Evolutionary conservation across 2,888 invertebrate genomes (phyloP).

Genomic region (Parthenolecanium corni): DNA sequence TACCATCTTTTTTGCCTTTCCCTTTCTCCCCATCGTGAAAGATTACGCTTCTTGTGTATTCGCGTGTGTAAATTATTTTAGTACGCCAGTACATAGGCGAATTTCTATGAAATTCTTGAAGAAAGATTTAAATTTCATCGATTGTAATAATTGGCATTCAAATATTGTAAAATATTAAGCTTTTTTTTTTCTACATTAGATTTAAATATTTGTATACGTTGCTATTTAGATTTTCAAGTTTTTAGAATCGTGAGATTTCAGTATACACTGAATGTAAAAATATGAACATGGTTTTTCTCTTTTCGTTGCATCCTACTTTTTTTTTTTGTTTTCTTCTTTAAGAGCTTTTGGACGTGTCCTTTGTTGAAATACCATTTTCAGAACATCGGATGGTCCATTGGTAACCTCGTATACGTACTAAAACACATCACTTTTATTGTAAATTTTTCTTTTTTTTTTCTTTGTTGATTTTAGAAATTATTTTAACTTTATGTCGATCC

Average conservation of each 20-base stretch:
- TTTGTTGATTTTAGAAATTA: background rate
- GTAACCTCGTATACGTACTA: conserved; percentile 27
- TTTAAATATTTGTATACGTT: conserved; percentile 3
- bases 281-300: background rate
- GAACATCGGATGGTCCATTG: conserved; percentile 19
- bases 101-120: too few relatives aligned
- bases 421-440: conserved; percentile 26
- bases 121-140: too few relatives aligned
- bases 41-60: too few relatives aligned
- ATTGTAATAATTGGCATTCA: too few relatives aligned
- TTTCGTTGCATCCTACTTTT: conserved; percentile 22
- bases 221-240: background rate
- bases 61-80: too few relatives aligned
- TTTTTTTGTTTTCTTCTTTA: conserved; percentile 11
- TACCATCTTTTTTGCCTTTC: too few relatives aligned
- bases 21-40: too few relatives aligned
- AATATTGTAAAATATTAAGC: too few relatives aligned
- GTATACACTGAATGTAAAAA: background rate
- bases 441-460: conserved; percentile 16
- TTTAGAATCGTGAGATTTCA: background rate
- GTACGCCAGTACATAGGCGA: too few relatives aligned
- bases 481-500: too few relatives aligned
- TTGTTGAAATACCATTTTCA: conserved; percentile 27
- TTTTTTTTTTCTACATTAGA: background rate
- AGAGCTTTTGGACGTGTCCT: conserved; percentile 20